Percentiles rank a stretch among this genome's conserved stretches.
phyloP scores from a whole-genome alignment of 1,140 invertebrate species.

The Psix sp. region DNA sequence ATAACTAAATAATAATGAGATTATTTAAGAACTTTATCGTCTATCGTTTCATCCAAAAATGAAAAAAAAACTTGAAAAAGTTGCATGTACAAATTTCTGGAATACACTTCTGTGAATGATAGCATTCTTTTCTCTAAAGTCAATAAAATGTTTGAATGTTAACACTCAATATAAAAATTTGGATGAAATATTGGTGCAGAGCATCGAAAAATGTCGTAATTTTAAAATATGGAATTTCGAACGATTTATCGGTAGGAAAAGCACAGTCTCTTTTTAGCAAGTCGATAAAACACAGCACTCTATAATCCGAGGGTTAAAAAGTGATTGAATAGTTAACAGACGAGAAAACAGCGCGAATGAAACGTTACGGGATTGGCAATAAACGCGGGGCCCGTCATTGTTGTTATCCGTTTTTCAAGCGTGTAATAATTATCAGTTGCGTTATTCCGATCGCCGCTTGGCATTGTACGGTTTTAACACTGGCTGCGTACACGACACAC shows the following conservation, averaged over 20 bases:
- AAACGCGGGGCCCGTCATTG: constrained; percentile 34
- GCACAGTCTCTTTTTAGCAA: constrained; percentile 18
- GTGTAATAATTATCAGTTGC: constrained; percentile 42
- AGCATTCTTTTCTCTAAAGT: not conserved
- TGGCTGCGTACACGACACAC: constrained; percentile 45
- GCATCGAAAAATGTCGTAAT: constrained; percentile 20
- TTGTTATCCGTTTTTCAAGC: constrained; percentile 35
- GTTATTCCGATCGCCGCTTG: constrained; percentile 5
- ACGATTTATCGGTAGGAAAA: constrained; percentile 39
- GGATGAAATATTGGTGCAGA: constrained; percentile 15
- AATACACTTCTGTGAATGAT: no score
- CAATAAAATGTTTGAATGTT: constrained; percentile 1
- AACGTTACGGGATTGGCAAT: constrained; percentile 30
- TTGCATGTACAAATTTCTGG: no score
- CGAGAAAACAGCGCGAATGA: constrained; percentile 17
- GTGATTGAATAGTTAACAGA: constrained; percentile 46
- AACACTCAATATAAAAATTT: constrained; percentile 22
- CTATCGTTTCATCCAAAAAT: no score
- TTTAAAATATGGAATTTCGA: constrained; percentile 43
- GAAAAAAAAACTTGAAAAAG: no score
- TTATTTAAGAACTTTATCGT: no score
- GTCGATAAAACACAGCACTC: constrained; percentile 33
- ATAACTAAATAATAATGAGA: no score
- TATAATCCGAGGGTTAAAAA: constrained; percentile 53
- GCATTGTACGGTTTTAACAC: constrained; percentile 38